These are phyloP conservation scores for Brassicogethes aeneus DNA, from an alignment of 2,888 invertebrate genomes.

Conservation along the genomic window DNA sequence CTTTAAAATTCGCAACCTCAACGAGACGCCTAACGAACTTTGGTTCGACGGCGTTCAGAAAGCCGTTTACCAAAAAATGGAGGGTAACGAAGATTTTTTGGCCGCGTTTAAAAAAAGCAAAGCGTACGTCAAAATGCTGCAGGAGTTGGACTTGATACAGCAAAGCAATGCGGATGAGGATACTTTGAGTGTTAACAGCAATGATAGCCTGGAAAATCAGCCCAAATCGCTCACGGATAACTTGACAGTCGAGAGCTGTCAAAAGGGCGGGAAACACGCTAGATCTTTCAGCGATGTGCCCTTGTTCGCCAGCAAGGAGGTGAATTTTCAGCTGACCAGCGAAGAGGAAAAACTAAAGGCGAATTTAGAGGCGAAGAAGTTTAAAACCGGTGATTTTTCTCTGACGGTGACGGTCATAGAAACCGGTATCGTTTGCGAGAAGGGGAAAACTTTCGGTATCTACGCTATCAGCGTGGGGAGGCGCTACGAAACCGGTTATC, in stretches of 20 bases:
- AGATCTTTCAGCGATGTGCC: slow-evolving; percentile 39
- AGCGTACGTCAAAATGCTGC: slow-evolving; percentile 60
- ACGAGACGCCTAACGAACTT: slow-evolving; percentile 53
- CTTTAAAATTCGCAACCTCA: slow-evolving; percentile 48
- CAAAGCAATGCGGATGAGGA: slow-evolving; percentile 51
- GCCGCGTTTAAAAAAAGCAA: slow-evolving; percentile 58
- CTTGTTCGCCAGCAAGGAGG: slow-evolving; percentile 8
- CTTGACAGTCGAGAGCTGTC: slow-evolving; percentile 19
- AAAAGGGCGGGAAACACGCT: slow-evolving; percentile 34
- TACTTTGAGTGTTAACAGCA: slow-evolving; percentile 46
- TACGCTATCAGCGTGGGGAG: slow-evolving; percentile 78
- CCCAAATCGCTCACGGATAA: slow-evolving; percentile 10
- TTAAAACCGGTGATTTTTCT: slow-evolving; percentile 33
- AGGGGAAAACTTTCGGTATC: slow-evolving; percentile 78
- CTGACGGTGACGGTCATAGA: slow-evolving; percentile 55
- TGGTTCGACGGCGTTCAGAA: slow-evolving; percentile 83
- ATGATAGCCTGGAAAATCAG: slow-evolving; percentile 41
- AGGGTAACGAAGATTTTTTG: slow-evolving; percentile 51
- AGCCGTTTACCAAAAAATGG: slow-evolving; percentile 54
- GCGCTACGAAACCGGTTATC: slow-evolving; percentile 53
- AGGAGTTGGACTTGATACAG: slow-evolving; percentile 61
- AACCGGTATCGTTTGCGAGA: slow-evolving; percentile 70
- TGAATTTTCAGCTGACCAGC: slow-evolving; percentile 4
- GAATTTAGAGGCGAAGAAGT: slow-evolving; percentile 20
- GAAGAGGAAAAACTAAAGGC: slow-evolving; percentile 19